Evolutionary conservation across 2,888 invertebrate species (phyloP).

Genomic region (Polylopha cassiicola): DNA sequence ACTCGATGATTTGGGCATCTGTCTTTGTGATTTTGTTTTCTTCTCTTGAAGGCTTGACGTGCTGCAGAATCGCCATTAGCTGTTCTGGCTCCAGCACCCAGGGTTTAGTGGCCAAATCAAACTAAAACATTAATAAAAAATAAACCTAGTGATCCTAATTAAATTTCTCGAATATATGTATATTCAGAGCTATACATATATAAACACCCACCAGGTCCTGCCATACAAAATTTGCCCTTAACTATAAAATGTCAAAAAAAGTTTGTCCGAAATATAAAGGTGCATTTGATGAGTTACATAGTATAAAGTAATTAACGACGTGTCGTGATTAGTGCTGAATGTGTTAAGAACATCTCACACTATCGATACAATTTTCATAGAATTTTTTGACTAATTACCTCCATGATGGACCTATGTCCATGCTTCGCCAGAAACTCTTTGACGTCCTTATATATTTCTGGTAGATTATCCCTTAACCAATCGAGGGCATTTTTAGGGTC

Average conservation of each 20-base stretch:
- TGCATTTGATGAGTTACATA: too few relatives aligned
- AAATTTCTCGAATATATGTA: too few relatives aligned
- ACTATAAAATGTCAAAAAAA: too few relatives aligned
- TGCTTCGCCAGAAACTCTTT: slow-evolving; percentile 80
- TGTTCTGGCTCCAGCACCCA: slow-evolving; percentile 81
- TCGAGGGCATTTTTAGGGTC: slow-evolving; percentile 65
- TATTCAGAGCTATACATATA: too few relatives aligned
- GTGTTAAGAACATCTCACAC: too few relatives aligned
- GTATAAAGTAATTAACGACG: too few relatives aligned
- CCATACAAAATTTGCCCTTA: too few relatives aligned
- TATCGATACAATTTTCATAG: neutral
- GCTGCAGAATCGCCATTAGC: slow-evolving; percentile 80
- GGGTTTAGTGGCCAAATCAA: slow-evolving; percentile 80
- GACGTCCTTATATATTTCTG: slow-evolving; percentile 65
- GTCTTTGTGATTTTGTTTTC: slow-evolving; percentile 38
- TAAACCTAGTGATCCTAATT: too few relatives aligned
- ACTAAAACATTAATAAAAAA: slow-evolving; percentile 53
- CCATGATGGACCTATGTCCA: slow-evolving; percentile 83
- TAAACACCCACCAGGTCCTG: too few relatives aligned
- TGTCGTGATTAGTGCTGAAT: too few relatives aligned
- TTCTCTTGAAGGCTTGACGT: slow-evolving; percentile 37
- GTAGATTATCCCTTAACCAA: slow-evolving; percentile 78
- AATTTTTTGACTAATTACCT: slow-evolving; percentile 54
- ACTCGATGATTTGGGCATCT: slow-evolving; percentile 64
- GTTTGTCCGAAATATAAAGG: too few relatives aligned